These are phyloP conservation scores for Epinotia nisella DNA, from an alignment of 2,888 invertebrate species.

Conservation along the genomic window DNA sequence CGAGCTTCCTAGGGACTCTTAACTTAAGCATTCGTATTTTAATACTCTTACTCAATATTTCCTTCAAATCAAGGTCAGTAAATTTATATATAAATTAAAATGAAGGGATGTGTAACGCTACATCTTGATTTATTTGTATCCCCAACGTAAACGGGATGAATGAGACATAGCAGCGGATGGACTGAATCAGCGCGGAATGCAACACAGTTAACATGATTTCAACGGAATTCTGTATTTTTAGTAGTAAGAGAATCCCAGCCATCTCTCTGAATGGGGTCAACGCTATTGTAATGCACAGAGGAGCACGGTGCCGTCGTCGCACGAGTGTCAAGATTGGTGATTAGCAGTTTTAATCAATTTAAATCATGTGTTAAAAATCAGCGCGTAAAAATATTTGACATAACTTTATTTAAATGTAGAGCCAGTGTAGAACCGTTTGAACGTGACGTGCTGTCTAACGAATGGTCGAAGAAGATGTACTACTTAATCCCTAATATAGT, in stretches of 20 bases:
- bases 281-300: conserved; percentile 34
- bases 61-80: conserved; percentile 12
- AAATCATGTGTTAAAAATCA: no score
- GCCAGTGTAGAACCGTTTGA: no score
- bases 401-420: no score
- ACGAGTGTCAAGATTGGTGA: not conserved
- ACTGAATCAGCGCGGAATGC: conserved; percentile 44
- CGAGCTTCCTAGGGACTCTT: no score
- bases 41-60: conserved; percentile 24
- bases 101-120: conserved; percentile 61
- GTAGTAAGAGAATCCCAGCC: conserved; percentile 44
- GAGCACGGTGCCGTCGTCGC: conserved; percentile 10
- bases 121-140: conserved; percentile 44
- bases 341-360: no score
- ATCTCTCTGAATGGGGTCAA: conserved; percentile 40
- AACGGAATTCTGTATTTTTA: conserved; percentile 44
- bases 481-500: no score
- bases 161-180: conserved; percentile 42
- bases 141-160: conserved; percentile 41
- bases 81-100: conserved; percentile 23
- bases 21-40: no score
- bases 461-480: no score
- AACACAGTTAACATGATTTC: conserved; percentile 42
- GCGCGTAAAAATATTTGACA: no score
- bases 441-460: no score